Evolutionary conservation across 2,888 invertebrate species (phyloP), one percentile per base, ranked within the genome.

Genomic region (Physocephala rufipes): DNA sequence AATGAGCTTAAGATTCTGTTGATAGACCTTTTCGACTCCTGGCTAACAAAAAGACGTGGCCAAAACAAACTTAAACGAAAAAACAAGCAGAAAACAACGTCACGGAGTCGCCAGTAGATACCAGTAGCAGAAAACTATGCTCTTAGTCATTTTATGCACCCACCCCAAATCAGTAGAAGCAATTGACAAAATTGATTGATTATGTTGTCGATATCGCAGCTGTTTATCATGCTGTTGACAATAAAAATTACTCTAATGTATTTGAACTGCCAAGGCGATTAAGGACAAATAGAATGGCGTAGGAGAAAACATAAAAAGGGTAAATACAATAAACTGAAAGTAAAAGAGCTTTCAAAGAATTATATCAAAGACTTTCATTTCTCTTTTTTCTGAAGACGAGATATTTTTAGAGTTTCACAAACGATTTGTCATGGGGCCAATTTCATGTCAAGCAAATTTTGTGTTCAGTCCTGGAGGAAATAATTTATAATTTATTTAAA

Each of bases 201-300:
- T 68, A 68, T 68, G 36, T 9, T 36, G 62, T 68, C 62, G 68
- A 47, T 61, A 68, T 68, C 61, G 28, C 51, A 45, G 51, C 61
- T 68, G 68, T 68, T 68, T 68, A 68, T 68, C 68, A 62, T 68
- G 61, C 51, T 68, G 68, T 68, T 68, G 68, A 68, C 68, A 68
- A 68, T 68, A 68, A 62, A 24, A 68, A 68, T 68, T 68, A 68
- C 68, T 68, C 62, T 51, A 68, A 68, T 68, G 61, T 68, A 47
- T 62, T 51, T 68, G 61, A 30, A 68, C 62, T 61, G 61, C 43
- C 30, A n/a, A n/a, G 28, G 21, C 68, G 51, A 61, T 68, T 68
- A 67, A 67, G 61, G n/a, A 36, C 61, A 16, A 36, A 9, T 36
- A 36, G 36, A 36, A 9, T 7, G 36, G 36, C 9, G 36, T 36